Evolutionary conservation across 2,888 invertebrate species (phyloP).

Genomic region (Flabesymbios commensalis): DNA sequence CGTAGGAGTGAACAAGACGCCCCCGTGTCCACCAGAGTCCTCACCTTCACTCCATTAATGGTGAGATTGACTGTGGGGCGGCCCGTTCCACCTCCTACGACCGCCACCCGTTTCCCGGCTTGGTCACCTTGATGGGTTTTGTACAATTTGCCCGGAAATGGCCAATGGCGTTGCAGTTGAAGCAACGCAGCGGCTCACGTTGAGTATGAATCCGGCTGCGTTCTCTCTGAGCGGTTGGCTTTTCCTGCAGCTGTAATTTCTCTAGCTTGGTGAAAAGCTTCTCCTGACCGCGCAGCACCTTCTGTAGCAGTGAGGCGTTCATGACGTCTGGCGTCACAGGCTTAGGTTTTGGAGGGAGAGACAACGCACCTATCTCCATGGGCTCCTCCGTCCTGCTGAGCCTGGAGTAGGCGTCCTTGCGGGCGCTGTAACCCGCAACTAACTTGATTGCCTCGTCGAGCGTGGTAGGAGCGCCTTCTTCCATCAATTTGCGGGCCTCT

Average conservation of each 20-base stretch:
- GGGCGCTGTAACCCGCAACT: neutral
- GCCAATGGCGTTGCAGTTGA: neutral
- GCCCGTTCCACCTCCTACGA: neutral
- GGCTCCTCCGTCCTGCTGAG: neutral
- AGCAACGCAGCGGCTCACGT: neutral
- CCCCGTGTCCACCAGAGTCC: slow-evolving; percentile 6
- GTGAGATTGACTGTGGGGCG: neutral
- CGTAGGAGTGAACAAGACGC: slow-evolving; percentile 5
- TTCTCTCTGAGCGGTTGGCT: too few relatives aligned
- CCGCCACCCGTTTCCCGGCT: neutral
- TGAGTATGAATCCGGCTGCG: too few relatives aligned
- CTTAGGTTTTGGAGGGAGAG: neutral
- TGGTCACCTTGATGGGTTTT: neutral
- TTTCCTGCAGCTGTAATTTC: too few relatives aligned
- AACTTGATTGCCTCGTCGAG: neutral
- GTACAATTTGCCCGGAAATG: neutral
- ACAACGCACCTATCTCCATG: neutral
- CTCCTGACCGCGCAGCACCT: too few relatives aligned
- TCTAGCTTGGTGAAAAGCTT: too few relatives aligned
- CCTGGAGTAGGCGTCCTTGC: neutral
- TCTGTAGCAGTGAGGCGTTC: too few relatives aligned
- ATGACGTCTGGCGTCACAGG: too few relatives aligned
- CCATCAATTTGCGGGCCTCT: neutral
- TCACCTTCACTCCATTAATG: neutral
- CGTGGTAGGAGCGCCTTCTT: neutral